Conservation (phyloP, 1,140 invertebrate species). For the Drosophila nigrodunni region DNA sequence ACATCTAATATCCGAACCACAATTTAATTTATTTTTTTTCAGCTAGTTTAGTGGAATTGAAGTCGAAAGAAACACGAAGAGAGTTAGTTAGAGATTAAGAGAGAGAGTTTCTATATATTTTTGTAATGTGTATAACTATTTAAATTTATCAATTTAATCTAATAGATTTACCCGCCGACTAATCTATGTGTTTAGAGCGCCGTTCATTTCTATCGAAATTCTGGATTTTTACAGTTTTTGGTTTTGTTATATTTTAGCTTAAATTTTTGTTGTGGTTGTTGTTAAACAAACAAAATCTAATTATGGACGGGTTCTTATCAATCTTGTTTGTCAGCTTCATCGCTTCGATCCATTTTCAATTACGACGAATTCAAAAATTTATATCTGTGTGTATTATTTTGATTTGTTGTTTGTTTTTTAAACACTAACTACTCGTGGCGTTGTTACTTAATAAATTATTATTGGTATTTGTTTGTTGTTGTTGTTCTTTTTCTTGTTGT, state of each 20-base stretch:
- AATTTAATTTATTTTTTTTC: conserved; percentile 44
- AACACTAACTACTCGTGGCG: conserved; percentile 41
- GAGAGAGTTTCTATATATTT: conserved; percentile 31
- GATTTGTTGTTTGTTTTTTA: conserved; percentile 31
- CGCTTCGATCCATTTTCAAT: conserved; percentile 34
- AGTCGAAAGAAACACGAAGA: conserved; percentile 64
- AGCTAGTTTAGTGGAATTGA: conserved; percentile 30
- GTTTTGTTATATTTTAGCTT: neutral
- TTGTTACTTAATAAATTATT: conserved; percentile 36
- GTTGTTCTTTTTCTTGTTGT: conserved; percentile 37
- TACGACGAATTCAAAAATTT: conserved; percentile 19
- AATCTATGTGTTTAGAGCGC: conserved; percentile 9
- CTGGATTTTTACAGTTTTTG: conserved; percentile 7
- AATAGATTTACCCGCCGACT: conserved; percentile 14
- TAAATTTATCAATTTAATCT: conserved; percentile 11
- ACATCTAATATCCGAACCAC: conserved; percentile 73
- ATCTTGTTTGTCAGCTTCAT: conserved; percentile 80
- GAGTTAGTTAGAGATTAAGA: conserved; percentile 1
- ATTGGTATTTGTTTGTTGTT: conserved; percentile 35
- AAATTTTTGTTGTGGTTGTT: conserved; percentile 40
- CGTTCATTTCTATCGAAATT: neutral
- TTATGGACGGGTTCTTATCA: conserved; percentile 84
- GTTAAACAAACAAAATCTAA: conserved; percentile 78
- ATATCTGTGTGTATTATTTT: conserved; percentile 25
- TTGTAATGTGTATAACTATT: conserved; percentile 17